Conservation (phyloP, 2,797 vertebrate species). For the Trematomus bernacchii region DNA sequence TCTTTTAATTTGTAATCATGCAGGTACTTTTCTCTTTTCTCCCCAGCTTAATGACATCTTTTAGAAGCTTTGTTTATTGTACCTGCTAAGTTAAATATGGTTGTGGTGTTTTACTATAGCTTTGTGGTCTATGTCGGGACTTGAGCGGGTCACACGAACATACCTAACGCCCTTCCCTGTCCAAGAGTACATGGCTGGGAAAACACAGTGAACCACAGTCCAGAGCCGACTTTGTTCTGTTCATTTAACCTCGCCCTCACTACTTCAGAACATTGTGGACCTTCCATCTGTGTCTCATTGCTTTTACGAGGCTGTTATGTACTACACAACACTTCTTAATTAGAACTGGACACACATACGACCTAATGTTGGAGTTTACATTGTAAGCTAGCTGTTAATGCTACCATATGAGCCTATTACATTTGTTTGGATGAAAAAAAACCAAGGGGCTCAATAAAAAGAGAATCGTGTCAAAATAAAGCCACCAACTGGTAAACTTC, state of each 20-base stretch:
- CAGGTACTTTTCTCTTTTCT: slow-evolving; percentile 73
- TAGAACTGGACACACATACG: slow-evolving; percentile 78
- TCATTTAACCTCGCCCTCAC: slow-evolving; percentile 64
- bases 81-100: slow-evolving; percentile 83
- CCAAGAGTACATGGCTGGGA: slow-evolving; percentile 67
- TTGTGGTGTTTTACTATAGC: slow-evolving; percentile 80
- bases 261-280: slow-evolving; percentile 51
- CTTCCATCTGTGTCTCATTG: slow-evolving; percentile 77
- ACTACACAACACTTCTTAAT: slow-evolving; percentile 76
- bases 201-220: slow-evolving; percentile 61
- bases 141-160: slow-evolving; percentile 71
- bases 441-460: slow-evolving; percentile 68
- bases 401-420: slow-evolving; percentile 66
- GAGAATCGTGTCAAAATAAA: slow-evolving; percentile 66
- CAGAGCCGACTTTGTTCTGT: slow-evolving; percentile 57
- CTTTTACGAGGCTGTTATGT: slow-evolving; percentile 79
- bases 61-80: slow-evolving; percentile 82
- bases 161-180: slow-evolving; percentile 64
- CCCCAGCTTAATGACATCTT: slow-evolving; percentile 72
- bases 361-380: slow-evolving; percentile 57
- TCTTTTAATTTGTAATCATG: slow-evolving; percentile 59
- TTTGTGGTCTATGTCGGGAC: slow-evolving; percentile 73
- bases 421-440: slow-evolving; percentile 67
- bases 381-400: slow-evolving; percentile 66
- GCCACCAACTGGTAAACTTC: slow-evolving; percentile 64